Base-by-base conservation (phyloP, 2,113 vertebrate genomes). In the Phasianus colchicus region DNA sequence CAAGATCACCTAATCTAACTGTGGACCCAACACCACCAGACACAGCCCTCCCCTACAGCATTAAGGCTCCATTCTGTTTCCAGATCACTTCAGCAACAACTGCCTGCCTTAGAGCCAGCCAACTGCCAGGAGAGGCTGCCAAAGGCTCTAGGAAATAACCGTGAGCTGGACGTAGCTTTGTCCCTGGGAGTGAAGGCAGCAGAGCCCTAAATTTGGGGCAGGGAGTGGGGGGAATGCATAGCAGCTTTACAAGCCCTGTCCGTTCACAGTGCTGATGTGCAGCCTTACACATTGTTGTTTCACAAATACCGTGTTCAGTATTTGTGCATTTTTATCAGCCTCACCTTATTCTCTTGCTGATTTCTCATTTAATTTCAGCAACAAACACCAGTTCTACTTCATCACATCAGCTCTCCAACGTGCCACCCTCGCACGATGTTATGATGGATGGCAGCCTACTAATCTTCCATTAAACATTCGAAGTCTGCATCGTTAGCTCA, bases 61-160 rank as follows among this genome's bases (percentile, higher is more conserved):
- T 45, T 55, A n/a, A 61, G 64, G 75, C 38, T 88, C 75, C 79
- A 45, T 85, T 45, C 88, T 57, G 69, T 91, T 80, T 89, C 91
- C 94, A 96, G 85, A 85, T 70, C 11, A 1, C 75, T 92, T 87
- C 11, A 91, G 74, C 91, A 93, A 92, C 91, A 82, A 84, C 91
- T 82, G 86, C 86, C 86, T 88, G 79, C 77, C 84, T 89, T 72
- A 79, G 89, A 57, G 83, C 29, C 30, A 92, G 80, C 84, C 96
- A 92, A 70, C 71, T 87, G 87, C 84, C 94, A 89, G 91, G 89
- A 92, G 74, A 92, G 84, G 81, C 89, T 93, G 75, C 94, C 94
- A 96, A 93, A 85, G 89, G 57, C 66, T 67, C 79, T 80, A 79
- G 94, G 86, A 94, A 96, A 67, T 87, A 54, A 87, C 79, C 89